Base-by-base conservation (phyloP, 2,797 vertebrate species). In the Cynodonichthys magdalenae region DNA sequence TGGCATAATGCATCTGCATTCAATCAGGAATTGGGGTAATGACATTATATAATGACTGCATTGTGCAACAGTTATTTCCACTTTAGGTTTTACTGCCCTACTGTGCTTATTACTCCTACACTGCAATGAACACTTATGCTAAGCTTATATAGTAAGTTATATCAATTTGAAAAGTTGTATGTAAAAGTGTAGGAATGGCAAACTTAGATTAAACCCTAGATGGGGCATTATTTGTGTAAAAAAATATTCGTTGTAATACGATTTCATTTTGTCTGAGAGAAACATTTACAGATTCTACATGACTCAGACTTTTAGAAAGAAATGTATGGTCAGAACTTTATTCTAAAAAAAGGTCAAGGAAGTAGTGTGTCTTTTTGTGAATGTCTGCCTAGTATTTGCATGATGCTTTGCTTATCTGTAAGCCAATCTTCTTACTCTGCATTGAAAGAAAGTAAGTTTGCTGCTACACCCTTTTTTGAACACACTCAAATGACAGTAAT, bases 11-110 rank as follows among this genome's bases (percentile, higher is more conserved):
- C 70, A 70, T 64, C 56, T 57, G 45, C 39, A 53, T 72, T 79
- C 34, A 5, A 77, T 77, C 53, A 66, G 55, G 53, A 71, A 82
- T 77, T 20, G 71, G 58, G 45, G 20, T 68, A 58, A 53, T 45
- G 58, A 15, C 36, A 53, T 81, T 81, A 75, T 58, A 54, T 69
- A 70, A 80, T 60, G 34, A 27, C 48, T 71, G 14, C 8, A 11
- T 71, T 75, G 73, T 82, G 64, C 58, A 63, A 36, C 2, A 1
- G 34, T 36, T 36, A 12, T 36, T 36, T 36, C 34, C 34, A 79
- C 39, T 63, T 63, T 0, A 63, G 42, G 19, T 66, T 66, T 41
- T 47, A 10, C n/a, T 27, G 44, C 0, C 27, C 45, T n/a, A 3
- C 63, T 61, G 61, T 20, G 2, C 41, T 15, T 0, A 6, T 39